A percentile compares a stretch with the other conserved stretches of the same genome.
Evolutionary conservation across 2,797 vertebrate species (phyloP).

Genomic region (Pseudochromis fuscus): DNA sequence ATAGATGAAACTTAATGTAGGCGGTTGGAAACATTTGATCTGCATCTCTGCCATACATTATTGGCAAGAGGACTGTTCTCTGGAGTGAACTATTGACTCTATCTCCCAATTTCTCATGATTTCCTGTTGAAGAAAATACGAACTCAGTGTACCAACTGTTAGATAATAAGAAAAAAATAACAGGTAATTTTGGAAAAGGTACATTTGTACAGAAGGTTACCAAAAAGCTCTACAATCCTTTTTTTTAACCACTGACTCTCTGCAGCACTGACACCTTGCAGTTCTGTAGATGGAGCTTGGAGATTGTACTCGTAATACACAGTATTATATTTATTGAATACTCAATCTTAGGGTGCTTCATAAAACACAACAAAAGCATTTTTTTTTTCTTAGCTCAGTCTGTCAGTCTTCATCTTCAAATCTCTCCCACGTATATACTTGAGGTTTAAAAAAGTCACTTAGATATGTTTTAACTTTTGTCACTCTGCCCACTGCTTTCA

Average conservation of each 20-base stretch:
- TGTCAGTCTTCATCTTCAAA: constrained; percentile 40
- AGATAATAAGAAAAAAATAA: constrained; percentile 3
- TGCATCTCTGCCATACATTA: constrained; percentile 9
- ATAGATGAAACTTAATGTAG: constrained; percentile 28
- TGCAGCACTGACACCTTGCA: constrained; percentile 15
- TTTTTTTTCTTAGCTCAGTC: neutral
- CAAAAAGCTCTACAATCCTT: neutral
- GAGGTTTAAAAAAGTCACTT: neutral
- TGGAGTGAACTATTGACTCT: constrained; percentile 7
- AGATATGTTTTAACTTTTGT: constrained; percentile 20
- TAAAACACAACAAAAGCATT: neutral
- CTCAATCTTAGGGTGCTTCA: neutral
- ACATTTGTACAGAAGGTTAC: neutral
- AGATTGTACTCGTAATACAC: neutral
- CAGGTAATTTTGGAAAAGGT: neutral
- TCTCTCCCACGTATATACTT: constrained; percentile 5
- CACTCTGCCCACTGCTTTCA: neutral
- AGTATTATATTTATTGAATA: constrained; percentile 26
- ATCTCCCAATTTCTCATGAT: constrained; percentile 4
- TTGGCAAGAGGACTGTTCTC: constrained; percentile 3
- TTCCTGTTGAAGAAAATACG: neutral
- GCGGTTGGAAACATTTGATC: constrained; percentile 25
- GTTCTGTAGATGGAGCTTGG: neutral
- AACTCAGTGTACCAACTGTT: neutral
- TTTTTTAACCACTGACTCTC: neutral